Conservation (phyloP, 92 coral and sea anemone genomes). For the Epizoanthus fatuus region DNA sequence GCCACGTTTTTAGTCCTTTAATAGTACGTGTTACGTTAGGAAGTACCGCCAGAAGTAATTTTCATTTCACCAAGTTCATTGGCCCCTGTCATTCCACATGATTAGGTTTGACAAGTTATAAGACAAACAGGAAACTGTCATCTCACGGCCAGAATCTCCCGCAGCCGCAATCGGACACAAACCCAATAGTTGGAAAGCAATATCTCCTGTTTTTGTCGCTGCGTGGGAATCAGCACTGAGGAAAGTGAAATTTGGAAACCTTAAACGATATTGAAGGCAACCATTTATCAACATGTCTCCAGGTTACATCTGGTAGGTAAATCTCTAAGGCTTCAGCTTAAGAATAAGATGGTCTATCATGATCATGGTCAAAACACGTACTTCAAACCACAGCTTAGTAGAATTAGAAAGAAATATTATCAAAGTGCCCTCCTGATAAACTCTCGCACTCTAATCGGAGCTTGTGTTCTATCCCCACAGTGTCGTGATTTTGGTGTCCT, state of each 20-base stretch:
- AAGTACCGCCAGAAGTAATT: neutral
- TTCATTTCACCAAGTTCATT: slow-evolving; percentile 7
- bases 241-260: neutral
- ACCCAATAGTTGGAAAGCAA: slow-evolving; percentile 29
- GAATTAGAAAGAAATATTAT: slow-evolving; percentile 23
- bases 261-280: neutral
- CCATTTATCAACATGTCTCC: slow-evolving; percentile 19
- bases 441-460: neutral
- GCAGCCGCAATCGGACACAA: neutral
- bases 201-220: slow-evolving; percentile 2
- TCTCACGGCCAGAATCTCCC: slow-evolving; percentile 10
- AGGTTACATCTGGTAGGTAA: slow-evolving; percentile 33
- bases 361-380: neutral
- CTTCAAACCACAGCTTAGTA: neutral
- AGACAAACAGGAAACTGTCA: slow-evolving; percentile 30
- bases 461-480: slow-evolving; percentile 20
- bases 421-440: neutral
- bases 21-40: neutral
- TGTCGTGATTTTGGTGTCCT: neutral
- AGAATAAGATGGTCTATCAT: neutral
- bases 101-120: slow-evolving; percentile 24
- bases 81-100: slow-evolving; percentile 1
- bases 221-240: slow-evolving; percentile 19
- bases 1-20: too few species aligned
- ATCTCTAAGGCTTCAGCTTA: neutral